Percentiles rank a stretch among this genome's conserved stretches.
These are phyloP conservation scores for Sesamia nonagrioides DNA, from an alignment of 1,140 invertebrate genomes.

Conservation along the genomic window DNA sequence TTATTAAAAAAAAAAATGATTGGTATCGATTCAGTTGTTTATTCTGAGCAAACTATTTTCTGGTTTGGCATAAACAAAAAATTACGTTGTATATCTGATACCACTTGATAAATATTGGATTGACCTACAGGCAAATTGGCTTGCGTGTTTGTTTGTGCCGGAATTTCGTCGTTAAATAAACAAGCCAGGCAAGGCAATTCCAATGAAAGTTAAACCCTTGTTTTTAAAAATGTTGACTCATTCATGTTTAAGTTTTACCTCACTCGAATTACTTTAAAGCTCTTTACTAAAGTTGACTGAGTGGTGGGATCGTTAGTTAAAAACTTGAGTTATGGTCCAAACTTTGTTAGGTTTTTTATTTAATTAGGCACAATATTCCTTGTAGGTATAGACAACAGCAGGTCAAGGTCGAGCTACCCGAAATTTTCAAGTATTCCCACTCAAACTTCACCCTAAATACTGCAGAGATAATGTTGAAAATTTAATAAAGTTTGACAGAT, in stretches of 20 bases:
- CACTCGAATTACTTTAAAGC: background rate
- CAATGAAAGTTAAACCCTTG: background rate
- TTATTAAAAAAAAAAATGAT: too few species aligned
- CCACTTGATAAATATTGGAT: slow-evolving; percentile 1
- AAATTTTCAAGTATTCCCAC: too few species aligned
- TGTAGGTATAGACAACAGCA: too few species aligned
- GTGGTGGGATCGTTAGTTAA: background rate
- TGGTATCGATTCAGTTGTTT: too few species aligned
- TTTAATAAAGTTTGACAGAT: too few species aligned
- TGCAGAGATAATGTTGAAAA: too few species aligned
- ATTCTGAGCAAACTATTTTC: too few species aligned
- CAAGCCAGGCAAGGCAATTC: background rate
- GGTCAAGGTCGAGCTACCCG: too few species aligned
- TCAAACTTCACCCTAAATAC: too few species aligned
- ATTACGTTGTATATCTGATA: background rate
- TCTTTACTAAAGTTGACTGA: background rate
- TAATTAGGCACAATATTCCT: too few species aligned
- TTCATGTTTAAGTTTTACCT: background rate
- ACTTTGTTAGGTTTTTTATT: too few species aligned
- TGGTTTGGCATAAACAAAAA: too few species aligned
- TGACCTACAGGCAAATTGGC: background rate
- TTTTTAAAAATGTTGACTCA: background rate
- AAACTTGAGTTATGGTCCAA: background rate
- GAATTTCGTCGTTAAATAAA: background rate
- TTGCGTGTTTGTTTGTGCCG: background rate